Evolutionary conservation across 1,140 invertebrate species (phyloP).

Genomic region (Capitella teleta): DNA sequence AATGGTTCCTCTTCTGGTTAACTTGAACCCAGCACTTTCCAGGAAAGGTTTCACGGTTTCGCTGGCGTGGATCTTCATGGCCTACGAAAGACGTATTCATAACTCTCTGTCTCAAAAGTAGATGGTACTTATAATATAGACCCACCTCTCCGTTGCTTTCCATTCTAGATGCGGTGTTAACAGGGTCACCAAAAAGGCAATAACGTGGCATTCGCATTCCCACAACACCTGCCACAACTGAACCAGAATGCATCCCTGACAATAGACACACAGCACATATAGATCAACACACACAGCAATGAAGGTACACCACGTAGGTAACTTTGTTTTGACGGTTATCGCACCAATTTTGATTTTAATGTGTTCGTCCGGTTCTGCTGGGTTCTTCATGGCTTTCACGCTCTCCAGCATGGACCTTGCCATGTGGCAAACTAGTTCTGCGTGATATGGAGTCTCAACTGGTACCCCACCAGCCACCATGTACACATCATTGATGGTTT

Average conservation of each 20-base stretch:
- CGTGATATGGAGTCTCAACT: slow-evolving; percentile 47
- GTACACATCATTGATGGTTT: slow-evolving; percentile 21
- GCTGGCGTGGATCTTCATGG: neutral
- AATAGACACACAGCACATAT: neutral
- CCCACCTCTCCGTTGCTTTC: slow-evolving; percentile 60
- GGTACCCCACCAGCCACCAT: slow-evolving; percentile 43
- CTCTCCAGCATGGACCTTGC: slow-evolving; percentile 61
- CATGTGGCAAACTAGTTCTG: slow-evolving; percentile 9
- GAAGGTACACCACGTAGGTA: neutral
- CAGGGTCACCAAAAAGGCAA: slow-evolving; percentile 65
- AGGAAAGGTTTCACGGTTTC: too few relatives aligned
- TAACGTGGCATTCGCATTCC: slow-evolving; percentile 47
- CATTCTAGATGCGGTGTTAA: slow-evolving; percentile 59
- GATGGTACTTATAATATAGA: neutral
- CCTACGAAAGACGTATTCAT: neutral
- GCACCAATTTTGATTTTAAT: slow-evolving; percentile 65
- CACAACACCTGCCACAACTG: slow-evolving; percentile 48
- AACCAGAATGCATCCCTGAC: slow-evolving; percentile 37
- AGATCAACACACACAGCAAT: neutral
- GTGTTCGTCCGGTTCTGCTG: slow-evolving; percentile 70
- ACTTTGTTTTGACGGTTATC: too few relatives aligned
- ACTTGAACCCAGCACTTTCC: too few relatives aligned
- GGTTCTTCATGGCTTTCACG: slow-evolving; percentile 77
- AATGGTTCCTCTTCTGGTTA: too few relatives aligned
- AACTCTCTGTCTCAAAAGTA: neutral